Conservation (phyloP, 1,140 invertebrate species). For the Oedothorax gibbosus region DNA sequence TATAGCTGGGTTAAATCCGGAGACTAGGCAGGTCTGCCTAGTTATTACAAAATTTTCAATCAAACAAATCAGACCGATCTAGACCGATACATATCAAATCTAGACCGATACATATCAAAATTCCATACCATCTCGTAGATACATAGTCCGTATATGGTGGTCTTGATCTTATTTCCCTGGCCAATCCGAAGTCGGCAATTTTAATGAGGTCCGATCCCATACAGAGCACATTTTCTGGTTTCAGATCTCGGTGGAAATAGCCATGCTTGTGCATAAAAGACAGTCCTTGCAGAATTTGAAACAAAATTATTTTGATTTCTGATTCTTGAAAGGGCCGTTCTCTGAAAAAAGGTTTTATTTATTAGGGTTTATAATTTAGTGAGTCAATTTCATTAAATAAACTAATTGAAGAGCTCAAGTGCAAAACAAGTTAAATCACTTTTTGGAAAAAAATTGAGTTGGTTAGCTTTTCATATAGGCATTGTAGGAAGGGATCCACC, state of each 20-base stretch:
- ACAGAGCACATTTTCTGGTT: conserved; percentile 97
- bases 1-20: too few relatives aligned
- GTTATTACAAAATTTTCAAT: too few relatives aligned
- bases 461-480: too few relatives aligned
- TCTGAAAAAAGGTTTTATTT: conserved; percentile 68
- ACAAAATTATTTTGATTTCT: conserved; percentile 92
- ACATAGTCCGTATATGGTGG: conserved; percentile 99
- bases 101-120: neutral
- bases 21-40: too few relatives aligned
- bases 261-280: conserved; percentile 99
- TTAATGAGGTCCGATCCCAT: conserved; percentile 96
- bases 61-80: too few relatives aligned
- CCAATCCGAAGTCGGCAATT: conserved; percentile 98
- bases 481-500: neutral
- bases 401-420: too few relatives aligned
- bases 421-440: too few relatives aligned
- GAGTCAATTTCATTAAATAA: too few relatives aligned
- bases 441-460: too few relatives aligned
- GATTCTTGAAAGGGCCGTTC: conserved; percentile 92
- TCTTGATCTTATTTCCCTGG: conserved; percentile 82
- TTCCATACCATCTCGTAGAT: conserved; percentile 92
- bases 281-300: conserved; percentile 93
- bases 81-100: too few relatives aligned
- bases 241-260: conserved; percentile 97
- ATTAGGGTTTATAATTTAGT: neutral